These are phyloP conservation scores for Macrosteles quadrilineatus DNA, from an alignment of 1,140 invertebrate genomes.

Conservation along the genomic window DNA sequence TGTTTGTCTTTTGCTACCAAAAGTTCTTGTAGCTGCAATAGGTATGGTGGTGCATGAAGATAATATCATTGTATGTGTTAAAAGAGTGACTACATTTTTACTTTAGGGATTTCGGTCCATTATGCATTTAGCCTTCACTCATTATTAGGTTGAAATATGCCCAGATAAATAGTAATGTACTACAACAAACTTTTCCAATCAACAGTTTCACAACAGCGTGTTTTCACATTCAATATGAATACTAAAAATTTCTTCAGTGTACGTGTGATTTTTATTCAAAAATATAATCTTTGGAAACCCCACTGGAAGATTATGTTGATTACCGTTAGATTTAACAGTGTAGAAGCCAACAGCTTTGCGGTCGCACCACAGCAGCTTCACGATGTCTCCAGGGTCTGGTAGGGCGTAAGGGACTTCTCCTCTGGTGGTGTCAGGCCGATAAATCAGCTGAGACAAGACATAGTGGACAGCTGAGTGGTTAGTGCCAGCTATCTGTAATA, in stretches of 20 bases:
- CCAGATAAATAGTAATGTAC: not conserved
- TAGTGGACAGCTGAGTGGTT: slow-evolving; percentile 37
- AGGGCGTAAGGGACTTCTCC: slow-evolving; percentile 39
- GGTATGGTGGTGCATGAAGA: too few species aligned
- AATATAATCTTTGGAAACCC: not conserved
- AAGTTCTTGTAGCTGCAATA: too few species aligned
- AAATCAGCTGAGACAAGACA: slow-evolving; percentile 43
- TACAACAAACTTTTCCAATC: not conserved
- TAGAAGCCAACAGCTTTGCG: slow-evolving; percentile 44
- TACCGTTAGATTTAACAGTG: slow-evolving; percentile 44
- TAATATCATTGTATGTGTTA: too few species aligned
- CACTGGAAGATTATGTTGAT: not conserved
- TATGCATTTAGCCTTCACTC: too few species aligned
- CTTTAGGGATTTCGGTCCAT: too few species aligned
- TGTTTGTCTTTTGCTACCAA: too few species aligned
- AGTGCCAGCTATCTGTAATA: not conserved
- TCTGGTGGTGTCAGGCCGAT: slow-evolving; percentile 37
- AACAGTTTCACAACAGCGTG: too few species aligned
- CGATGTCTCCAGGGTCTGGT: slow-evolving; percentile 40
- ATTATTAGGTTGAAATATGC: not conserved
- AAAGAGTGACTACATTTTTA: too few species aligned
- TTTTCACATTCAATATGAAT: not conserved
- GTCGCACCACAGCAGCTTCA: slow-evolving; percentile 42
- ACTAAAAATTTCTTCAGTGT: not conserved
- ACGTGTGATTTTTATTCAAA: not conserved